Percentiles rank a stretch among this genome's conserved stretches.
These are phyloP conservation scores for Symphodus melops DNA, from an alignment of 2,113 vertebrate genomes.

Conservation along the genomic window DNA sequence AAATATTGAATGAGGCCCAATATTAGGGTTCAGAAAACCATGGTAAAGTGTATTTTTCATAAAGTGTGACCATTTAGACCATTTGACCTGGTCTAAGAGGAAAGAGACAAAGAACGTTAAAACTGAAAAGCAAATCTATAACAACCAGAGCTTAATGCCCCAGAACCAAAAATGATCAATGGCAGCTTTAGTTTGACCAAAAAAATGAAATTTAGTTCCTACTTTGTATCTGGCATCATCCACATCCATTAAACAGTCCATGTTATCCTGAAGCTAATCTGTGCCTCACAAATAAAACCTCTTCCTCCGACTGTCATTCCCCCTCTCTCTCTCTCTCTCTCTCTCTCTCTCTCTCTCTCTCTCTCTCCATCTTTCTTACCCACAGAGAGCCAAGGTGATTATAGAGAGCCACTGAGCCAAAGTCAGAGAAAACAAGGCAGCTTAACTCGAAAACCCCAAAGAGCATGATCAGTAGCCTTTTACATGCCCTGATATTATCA, in stretches of 20 bases:
- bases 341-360: slow-evolving; percentile 16
- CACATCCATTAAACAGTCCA: slow-evolving; percentile 9
- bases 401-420: slow-evolving; percentile 42
- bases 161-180: slow-evolving; percentile 16
- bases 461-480: slow-evolving; percentile 47
- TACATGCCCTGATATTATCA: slow-evolving; percentile 61
- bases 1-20: too few relatives aligned
- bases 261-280: slow-evolving; percentile 24
- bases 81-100: not conserved
- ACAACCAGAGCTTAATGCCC: not conserved
- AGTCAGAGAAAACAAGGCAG: slow-evolving; percentile 38
- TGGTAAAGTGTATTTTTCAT: too few relatives aligned
- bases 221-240: slow-evolving; percentile 20
- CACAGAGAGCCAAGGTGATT: slow-evolving; percentile 36
- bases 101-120: not conserved
- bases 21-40: too few relatives aligned
- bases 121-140: slow-evolving; percentile 8
- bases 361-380: not conserved
- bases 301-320: slow-evolving; percentile 7
- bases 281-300: slow-evolving; percentile 3
- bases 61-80: not conserved
- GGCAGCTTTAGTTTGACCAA: slow-evolving; percentile 14
- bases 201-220: slow-evolving; percentile 1
- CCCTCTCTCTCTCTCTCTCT: too few relatives aligned
- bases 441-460: slow-evolving; percentile 31